phyloP scores from a whole-genome alignment of 2,797 vertebrate species.

The Schizothorax lantsangensis region DNA sequence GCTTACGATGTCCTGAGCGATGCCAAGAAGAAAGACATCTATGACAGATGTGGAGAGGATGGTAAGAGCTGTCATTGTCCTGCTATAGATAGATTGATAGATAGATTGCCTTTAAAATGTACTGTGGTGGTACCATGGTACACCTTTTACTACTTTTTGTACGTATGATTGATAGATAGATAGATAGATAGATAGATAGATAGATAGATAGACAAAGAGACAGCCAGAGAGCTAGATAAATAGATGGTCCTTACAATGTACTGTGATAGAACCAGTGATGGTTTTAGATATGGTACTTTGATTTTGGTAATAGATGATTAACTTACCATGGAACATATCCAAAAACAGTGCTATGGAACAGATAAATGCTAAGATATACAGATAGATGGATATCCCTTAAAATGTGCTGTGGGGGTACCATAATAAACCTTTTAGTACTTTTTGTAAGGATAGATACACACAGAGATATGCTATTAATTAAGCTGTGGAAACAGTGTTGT shows the following conservation, averaged over 20 bases:
- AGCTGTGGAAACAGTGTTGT: background rate
- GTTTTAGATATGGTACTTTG: background rate
- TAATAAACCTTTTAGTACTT: background rate
- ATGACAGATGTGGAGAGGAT: conserved; percentile 96
- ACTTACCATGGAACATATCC: background rate
- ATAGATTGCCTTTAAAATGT: background rate
- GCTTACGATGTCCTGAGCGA: conserved; percentile 98
- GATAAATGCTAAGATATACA: background rate
- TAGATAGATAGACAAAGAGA: too few species aligned
- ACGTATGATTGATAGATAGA: too few species aligned
- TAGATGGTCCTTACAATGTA: background rate
- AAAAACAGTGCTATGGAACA: background rate
- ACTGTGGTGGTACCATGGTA: background rate
- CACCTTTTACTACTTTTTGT: background rate
- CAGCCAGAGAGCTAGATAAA: too few species aligned
- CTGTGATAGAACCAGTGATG: background rate
- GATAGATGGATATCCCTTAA: background rate
- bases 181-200: too few species aligned
- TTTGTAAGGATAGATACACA: background rate
- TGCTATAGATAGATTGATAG: background rate
- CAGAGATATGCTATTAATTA: background rate
- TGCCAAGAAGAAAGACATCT: conserved; percentile 94
- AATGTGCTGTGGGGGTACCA: background rate
- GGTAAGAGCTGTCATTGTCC: conserved; percentile 74
- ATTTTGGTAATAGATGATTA: background rate